phyloP scores from a whole-genome alignment of 2,888 invertebrate genomes.

The Cancer borealis region DNA sequence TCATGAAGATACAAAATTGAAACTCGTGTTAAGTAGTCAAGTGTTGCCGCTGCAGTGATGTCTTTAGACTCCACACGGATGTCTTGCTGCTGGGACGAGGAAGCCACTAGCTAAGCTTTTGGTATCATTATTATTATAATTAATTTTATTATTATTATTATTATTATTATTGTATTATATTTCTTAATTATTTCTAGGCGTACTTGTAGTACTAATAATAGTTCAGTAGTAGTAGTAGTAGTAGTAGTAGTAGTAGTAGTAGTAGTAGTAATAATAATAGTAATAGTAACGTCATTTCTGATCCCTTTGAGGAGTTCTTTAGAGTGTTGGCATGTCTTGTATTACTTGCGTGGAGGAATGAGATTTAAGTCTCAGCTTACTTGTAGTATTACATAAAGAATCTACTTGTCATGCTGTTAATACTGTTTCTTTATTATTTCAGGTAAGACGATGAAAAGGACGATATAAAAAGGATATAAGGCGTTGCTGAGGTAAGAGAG shows the following conservation, averaged over 20 bases:
- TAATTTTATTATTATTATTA: neutral
- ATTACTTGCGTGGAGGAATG: neutral
- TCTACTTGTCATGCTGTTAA: slow-evolving; percentile 3
- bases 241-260: neutral
- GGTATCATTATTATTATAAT: neutral
- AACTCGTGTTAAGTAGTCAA: neutral
- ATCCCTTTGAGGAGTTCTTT: neutral
- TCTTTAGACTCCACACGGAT: neutral
- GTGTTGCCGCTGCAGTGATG: neutral
- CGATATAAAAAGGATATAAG: neutral
- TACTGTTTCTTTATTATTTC: neutral
- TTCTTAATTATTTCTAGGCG: neutral
- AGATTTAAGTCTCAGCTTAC: neutral
- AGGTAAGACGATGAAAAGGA: slow-evolving; percentile 18
- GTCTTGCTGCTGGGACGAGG: neutral
- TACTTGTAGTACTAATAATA: no score
- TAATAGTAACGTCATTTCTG: neutral
- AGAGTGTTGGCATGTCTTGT: neutral
- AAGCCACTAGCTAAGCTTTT: neutral
- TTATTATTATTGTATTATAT: neutral
- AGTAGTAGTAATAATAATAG: neutral
- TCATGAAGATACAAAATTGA: neutral
- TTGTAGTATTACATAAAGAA: neutral
- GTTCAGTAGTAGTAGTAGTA: no score
- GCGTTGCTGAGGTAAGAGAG: neutral